A percentile compares a stretch with the other conserved stretches of the same genome.
These are phyloP conservation scores for Brachionus plicatilis DNA, from an alignment of 1,140 invertebrate species.

Conservation along the genomic window DNA sequence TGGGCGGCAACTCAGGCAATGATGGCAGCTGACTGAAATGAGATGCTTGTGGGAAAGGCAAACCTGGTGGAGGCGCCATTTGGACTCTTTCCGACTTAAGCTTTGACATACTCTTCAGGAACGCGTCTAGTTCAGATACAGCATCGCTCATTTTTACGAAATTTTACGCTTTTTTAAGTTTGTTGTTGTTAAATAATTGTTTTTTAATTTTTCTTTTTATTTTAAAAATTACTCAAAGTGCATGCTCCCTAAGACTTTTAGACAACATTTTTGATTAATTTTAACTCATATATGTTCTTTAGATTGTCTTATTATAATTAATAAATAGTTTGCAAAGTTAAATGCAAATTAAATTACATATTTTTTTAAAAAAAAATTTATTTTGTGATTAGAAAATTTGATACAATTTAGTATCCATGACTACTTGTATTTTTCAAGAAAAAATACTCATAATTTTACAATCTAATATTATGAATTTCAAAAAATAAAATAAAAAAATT, in stretches of 20 bases:
- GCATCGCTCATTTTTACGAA: constrained; percentile 21
- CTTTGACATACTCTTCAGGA: not conserved
- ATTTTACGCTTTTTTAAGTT: not conserved
- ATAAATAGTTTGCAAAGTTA: not conserved
- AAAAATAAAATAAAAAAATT: too few species aligned
- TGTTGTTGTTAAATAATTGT: not conserved
- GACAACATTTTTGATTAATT: not conserved
- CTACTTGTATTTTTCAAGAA: not conserved
- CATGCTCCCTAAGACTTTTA: not conserved
- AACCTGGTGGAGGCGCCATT: not conserved
- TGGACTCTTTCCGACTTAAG: not conserved
- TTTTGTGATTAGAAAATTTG: not conserved
- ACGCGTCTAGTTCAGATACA: constrained; percentile 14
- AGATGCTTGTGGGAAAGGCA: not conserved
- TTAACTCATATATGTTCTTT: not conserved
- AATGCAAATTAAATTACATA: not conserved
- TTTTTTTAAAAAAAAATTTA: not conserved
- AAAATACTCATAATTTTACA: too few species aligned
- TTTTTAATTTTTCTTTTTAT: not conserved
- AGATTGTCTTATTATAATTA: not conserved
- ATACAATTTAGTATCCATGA: not conserved
- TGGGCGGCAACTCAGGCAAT: not conserved
- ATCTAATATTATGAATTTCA: too few species aligned
- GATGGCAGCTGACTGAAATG: not conserved
- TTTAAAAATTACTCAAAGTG: not conserved